Percentiles rank a stretch among this genome's conserved stretches.
These are phyloP conservation scores for Petrocephalus sullivani DNA, from an alignment of 2,797 vertebrate species.

Conservation along the genomic window DNA sequence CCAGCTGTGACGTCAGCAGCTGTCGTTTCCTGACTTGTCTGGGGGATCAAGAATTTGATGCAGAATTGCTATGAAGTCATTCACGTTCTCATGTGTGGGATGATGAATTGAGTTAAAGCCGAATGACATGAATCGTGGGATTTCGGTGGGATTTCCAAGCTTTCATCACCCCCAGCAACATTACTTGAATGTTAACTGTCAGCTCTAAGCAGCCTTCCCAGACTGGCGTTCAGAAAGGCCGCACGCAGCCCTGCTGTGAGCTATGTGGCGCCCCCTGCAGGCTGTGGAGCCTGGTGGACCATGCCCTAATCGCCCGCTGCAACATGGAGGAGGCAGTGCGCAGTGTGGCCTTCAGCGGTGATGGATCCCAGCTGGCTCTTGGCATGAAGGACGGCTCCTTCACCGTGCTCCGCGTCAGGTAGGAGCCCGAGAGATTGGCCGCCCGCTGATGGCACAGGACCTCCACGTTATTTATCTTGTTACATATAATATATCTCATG, in stretches of 20 bases:
- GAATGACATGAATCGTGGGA: not conserved
- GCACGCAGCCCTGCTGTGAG: not conserved
- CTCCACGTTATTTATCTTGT: not conserved
- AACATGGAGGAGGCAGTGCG: slow-evolving; percentile 93
- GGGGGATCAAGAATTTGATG: not conserved
- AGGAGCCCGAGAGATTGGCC: slow-evolving; percentile 14
- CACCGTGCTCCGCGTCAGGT: slow-evolving; percentile 90
- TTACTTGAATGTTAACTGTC: not conserved
- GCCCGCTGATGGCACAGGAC: not conserved
- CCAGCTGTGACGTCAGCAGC: not conserved
- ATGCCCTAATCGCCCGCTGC: slow-evolving; percentile 85
- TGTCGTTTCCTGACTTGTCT: not conserved
- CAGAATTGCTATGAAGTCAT: not conserved
- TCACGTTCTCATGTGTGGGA: not conserved
- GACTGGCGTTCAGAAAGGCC: not conserved
- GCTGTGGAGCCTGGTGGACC: slow-evolving; percentile 87
- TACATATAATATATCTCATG: not conserved
- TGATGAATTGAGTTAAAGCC: not conserved
- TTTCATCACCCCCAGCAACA: not conserved
- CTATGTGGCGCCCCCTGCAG: slow-evolving; percentile 49
- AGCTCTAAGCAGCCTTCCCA: not conserved
- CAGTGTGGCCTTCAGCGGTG: slow-evolving; percentile 83
- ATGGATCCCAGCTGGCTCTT: slow-evolving; percentile 85
- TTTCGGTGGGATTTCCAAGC: not conserved
- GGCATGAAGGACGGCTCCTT: slow-evolving; percentile 98